These are phyloP conservation scores for Emydura subglobosa DNA, from an alignment of 2,113 vertebrate genomes.

Conservation along the genomic window DNA sequence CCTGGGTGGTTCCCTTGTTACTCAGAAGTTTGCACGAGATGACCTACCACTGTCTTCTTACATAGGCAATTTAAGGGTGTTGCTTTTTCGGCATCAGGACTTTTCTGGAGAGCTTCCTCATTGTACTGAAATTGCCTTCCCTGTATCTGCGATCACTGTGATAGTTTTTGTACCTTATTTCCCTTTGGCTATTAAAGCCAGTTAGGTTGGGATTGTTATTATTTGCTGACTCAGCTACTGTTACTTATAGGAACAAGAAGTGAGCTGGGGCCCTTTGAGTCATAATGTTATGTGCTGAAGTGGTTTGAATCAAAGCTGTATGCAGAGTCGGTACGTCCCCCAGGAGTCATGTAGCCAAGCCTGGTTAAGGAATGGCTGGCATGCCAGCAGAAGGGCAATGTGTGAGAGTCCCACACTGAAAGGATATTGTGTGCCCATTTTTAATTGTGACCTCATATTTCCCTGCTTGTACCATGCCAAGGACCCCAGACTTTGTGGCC, in stretches of 20 bases:
- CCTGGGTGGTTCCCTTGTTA: too few relatives aligned
- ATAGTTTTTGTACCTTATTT: background rate
- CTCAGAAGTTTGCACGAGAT: too few relatives aligned
- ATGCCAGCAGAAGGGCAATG: background rate
- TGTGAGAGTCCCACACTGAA: background rate
- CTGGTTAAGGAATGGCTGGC: background rate
- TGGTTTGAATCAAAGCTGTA: background rate
- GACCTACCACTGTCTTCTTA: too few relatives aligned
- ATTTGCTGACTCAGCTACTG: too few relatives aligned
- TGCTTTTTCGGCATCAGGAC: background rate
- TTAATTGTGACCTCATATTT: background rate
- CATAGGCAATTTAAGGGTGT: background rate
- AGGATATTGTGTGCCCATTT: background rate
- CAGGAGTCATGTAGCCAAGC: background rate
- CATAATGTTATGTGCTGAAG: background rate
- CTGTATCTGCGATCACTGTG: background rate
- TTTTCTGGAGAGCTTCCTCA: background rate
- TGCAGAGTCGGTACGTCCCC: background rate
- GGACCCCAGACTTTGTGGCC: too few relatives aligned
- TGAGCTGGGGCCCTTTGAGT: background rate
- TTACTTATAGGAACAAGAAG: background rate
- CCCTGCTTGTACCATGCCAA: too few relatives aligned
- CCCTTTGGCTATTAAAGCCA: background rate
- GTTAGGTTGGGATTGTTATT: background rate
- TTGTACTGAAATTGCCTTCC: background rate